A percentile compares a stretch with the other conserved stretches of the same genome.
Conservation (phyloP, 2,113 vertebrate genomes). For the Thunnus thynnus region DNA sequence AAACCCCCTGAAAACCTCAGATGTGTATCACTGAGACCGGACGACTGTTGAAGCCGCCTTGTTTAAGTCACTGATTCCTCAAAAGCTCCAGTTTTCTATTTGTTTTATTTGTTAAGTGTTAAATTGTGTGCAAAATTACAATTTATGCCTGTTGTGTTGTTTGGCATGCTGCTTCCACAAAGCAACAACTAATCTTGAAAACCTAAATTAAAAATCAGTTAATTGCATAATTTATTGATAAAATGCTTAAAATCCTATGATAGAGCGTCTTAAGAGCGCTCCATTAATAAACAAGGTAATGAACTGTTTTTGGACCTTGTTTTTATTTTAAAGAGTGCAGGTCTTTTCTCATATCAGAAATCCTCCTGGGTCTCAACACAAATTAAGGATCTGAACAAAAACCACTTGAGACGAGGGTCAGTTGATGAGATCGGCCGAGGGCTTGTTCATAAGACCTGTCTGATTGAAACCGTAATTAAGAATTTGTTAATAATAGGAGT, state of each 20-base stretch:
- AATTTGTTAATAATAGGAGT: constrained; percentile 15
- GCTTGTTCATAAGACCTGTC: background rate
- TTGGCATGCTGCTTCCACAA: background rate
- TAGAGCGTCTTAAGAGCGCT: background rate
- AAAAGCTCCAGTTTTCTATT: no score
- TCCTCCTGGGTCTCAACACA: background rate
- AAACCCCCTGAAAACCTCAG: no score
- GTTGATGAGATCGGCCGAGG: background rate
- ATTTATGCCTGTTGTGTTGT: background rate
- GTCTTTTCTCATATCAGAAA: background rate
- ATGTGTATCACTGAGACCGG: background rate
- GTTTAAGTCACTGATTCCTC: no score
- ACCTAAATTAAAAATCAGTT: constrained; percentile 8
- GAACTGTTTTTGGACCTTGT: background rate
- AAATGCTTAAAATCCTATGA: constrained; percentile 20
- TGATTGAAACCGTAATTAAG: constrained; percentile 12
- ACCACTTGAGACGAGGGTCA: constrained; percentile 2
- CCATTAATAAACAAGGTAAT: constrained; percentile 27
- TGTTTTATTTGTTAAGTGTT: background rate
- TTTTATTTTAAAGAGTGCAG: background rate
- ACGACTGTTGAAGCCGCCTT: background rate
- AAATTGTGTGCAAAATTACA: background rate
- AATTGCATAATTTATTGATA: background rate
- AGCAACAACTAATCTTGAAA: background rate
- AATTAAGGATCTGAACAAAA: background rate